A percentile compares a stretch with the other conserved stretches of the same genome.
Conservation (phyloP, 2,797 vertebrate species). For the Poecilia wingei region DNA sequence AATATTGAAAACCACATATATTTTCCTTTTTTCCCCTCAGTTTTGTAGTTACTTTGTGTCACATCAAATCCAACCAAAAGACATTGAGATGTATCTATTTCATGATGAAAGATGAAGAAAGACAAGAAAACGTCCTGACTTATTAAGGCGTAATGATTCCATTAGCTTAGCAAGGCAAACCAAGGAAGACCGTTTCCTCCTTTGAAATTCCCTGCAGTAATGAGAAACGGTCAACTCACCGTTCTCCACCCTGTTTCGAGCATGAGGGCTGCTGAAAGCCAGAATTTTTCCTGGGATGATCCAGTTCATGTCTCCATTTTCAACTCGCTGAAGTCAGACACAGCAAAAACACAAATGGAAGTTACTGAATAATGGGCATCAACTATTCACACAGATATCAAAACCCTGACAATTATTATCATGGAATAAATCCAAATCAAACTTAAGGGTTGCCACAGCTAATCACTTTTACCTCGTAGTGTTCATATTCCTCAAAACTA, state of each 20-base stretch:
- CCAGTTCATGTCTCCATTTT: slow-evolving; percentile 97
- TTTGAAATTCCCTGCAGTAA: neutral
- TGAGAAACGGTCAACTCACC: slow-evolving; percentile 73
- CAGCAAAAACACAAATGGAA: neutral
- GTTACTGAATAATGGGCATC: neutral
- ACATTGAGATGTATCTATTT: neutral
- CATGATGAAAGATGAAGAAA: neutral
- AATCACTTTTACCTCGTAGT: slow-evolving; percentile 87
- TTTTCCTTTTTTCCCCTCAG: neutral
- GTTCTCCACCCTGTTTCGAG: slow-evolving; percentile 92
- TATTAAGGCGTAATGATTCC: neutral
- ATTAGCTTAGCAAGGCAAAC: neutral
- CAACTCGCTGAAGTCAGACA: slow-evolving; percentile 81
- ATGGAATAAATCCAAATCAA: neutral
- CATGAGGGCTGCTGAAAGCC: slow-evolving; percentile 93
- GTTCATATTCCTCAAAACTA: slow-evolving; percentile 91
- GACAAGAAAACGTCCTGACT: neutral
- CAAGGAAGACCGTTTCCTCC: neutral
- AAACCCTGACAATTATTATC: neutral
- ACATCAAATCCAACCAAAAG: neutral
- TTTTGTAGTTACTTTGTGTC: neutral
- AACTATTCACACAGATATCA: neutral
- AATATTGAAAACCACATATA: neutral
- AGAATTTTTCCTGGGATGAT: slow-evolving; percentile 89
- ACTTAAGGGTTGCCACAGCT: neutral